These are phyloP conservation scores for Imbricaverruca yamaguchii DNA, from an alignment of 2,888 invertebrate species.

Conservation along the genomic window DNA sequence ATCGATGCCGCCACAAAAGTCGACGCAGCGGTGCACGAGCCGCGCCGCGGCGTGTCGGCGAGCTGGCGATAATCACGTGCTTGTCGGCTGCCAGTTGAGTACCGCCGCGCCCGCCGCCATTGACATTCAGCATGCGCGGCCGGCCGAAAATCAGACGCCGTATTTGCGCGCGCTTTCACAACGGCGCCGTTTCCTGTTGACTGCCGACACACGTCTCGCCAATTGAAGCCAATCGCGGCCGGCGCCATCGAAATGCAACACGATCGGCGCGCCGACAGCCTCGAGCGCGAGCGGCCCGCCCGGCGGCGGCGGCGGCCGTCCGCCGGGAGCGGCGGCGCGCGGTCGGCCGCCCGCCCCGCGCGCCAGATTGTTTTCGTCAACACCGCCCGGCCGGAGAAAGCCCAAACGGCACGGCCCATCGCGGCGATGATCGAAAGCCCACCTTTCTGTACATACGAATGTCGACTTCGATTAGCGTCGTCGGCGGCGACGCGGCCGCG, in stretches of 20 bases:
- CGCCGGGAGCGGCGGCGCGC: neutral
- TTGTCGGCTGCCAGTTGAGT: neutral
- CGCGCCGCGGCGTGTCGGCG: neutral
- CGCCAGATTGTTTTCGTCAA: constrained; percentile 1
- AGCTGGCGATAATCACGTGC: neutral
- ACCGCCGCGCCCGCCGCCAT: neutral
- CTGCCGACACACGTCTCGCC: neutral
- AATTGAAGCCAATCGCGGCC: neutral
- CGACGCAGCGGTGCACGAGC: too few species aligned
- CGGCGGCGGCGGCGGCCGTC: too few species aligned
- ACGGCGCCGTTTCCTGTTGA: neutral
- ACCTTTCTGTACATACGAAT: constrained; percentile 1
- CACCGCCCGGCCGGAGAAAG: constrained; percentile 1
- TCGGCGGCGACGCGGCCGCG: neutral
- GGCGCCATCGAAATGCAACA: neutral
- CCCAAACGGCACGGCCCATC: constrained; percentile 2
- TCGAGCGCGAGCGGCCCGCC: too few species aligned
- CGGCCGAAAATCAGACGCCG: neutral
- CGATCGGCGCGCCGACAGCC: too few species aligned
- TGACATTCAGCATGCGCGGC: neutral
- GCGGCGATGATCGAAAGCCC: neutral
- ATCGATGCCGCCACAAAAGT: neutral
- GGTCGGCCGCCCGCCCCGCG: neutral
- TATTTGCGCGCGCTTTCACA: neutral
- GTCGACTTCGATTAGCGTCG: constrained; percentile 14